Percentiles rank a stretch among this genome's conserved stretches.
Evolutionary conservation across 1,140 invertebrate genomes (phyloP).

Genomic region (Wasmannia auropunctata): DNA sequence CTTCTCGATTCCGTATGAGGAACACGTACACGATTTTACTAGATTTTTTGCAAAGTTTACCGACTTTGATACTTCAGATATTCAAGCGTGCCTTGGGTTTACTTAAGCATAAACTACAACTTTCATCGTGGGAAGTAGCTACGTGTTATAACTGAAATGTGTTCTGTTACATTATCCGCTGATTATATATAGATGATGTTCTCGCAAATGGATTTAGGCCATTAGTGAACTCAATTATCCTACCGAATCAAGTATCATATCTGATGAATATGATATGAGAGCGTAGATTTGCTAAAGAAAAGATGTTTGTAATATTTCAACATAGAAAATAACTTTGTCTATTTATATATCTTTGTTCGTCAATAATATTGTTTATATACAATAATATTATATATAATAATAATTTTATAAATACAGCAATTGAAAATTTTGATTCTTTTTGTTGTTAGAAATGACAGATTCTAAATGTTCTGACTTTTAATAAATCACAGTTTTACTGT

Average conservation of each 20-base stretch:
- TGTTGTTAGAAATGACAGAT: conserved; percentile 52
- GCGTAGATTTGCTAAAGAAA: not conserved
- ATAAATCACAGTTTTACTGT: conserved; percentile 29
- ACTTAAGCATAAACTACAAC: conserved; percentile 5
- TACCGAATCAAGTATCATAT: not conserved
- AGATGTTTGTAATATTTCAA: not conserved
- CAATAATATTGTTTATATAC: not conserved
- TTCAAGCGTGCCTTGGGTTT: not conserved
- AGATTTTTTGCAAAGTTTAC: conserved; percentile 10
- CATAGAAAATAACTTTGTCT: not conserved
- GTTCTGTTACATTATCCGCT: conserved; percentile 11
- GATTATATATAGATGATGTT: conserved; percentile 13
- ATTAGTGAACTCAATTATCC: not conserved
- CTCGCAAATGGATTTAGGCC: not conserved
- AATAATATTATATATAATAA: not conserved
- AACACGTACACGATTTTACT: not conserved
- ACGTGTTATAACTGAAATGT: not conserved
- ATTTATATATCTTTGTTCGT: not conserved
- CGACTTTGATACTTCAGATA: conserved; percentile 14
- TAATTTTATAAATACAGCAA: not conserved
- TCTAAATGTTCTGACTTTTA: not conserved
- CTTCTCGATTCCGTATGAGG: not conserved
- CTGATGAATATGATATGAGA: not conserved
- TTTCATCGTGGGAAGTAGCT: not conserved
- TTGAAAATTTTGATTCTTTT: conserved; percentile 18